Conservation (phyloP, 2,888 invertebrate genomes). For the Drosophila dives region DNA sequence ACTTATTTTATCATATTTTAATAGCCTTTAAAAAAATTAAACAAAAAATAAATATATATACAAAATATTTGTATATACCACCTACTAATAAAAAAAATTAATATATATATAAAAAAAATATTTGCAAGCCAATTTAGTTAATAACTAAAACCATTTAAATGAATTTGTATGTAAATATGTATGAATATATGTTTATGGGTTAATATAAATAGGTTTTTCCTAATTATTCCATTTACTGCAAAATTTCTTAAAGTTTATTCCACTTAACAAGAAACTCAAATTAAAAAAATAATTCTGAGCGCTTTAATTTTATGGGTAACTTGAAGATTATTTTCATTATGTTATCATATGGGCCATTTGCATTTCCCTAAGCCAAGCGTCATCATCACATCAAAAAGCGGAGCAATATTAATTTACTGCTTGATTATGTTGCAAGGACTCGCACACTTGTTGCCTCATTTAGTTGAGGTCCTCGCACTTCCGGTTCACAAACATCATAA, state of each 20-base stretch:
- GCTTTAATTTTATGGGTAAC: neutral
- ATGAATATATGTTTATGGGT: neutral
- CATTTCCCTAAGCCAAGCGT: neutral
- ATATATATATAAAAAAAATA: neutral
- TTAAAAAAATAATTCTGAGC: neutral
- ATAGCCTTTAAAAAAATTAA: neutral
- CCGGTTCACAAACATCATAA: slow-evolving; percentile 55
- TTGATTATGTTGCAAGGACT: slow-evolving; percentile 35
- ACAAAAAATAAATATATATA: neutral
- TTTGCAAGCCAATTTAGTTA: neutral
- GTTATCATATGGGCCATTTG: neutral
- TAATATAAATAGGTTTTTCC: neutral
- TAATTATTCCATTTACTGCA: neutral
- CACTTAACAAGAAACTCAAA: neutral
- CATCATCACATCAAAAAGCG: neutral
- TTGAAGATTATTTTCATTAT: neutral
- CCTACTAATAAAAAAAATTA: neutral
- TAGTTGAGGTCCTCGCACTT: slow-evolving; percentile 24
- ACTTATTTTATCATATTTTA: neutral
- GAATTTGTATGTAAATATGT: neutral
- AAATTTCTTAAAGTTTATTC: neutral
- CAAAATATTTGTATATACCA: too few species aligned
- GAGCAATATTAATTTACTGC: slow-evolving; percentile 21
- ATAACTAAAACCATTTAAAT: neutral
- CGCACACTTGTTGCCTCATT: slow-evolving; percentile 44